A percentile compares a stretch with the other conserved stretches of the same genome.
Evolutionary conservation across 2,113 vertebrate genomes (phyloP).

Genomic region (Seriola rivoliana): DNA sequence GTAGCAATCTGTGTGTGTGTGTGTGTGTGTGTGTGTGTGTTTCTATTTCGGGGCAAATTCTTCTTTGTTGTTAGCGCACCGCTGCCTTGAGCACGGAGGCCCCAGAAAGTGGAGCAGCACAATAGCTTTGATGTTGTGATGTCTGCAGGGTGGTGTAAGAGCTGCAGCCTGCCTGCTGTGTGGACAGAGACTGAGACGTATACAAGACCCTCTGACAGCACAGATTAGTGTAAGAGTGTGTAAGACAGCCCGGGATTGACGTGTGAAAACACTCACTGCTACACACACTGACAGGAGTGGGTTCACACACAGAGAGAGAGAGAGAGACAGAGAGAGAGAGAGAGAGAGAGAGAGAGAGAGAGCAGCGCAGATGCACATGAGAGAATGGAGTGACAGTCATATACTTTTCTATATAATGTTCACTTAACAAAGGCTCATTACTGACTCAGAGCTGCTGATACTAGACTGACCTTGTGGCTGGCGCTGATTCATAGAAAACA

Average conservation of each 20-base stretch:
- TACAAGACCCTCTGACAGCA: slow-evolving; percentile 38
- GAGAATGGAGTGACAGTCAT: neutral
- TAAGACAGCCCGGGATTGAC: slow-evolving; percentile 9
- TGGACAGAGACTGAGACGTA: slow-evolving; percentile 25
- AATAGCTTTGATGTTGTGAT: slow-evolving; percentile 66
- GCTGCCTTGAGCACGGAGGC: slow-evolving; percentile 63
- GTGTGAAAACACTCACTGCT: slow-evolving; percentile 15
- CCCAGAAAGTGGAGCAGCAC: slow-evolving; percentile 70
- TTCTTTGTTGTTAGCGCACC: slow-evolving; percentile 60
- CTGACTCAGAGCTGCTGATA: slow-evolving; percentile 7
- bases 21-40: neutral
- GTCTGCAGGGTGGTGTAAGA: slow-evolving; percentile 52
- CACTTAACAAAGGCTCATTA: neutral
- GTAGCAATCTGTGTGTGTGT: neutral
- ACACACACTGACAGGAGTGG: neutral
- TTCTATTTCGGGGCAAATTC: slow-evolving; percentile 62
- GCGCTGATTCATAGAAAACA: slow-evolving; percentile 25
- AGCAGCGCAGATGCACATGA: neutral
- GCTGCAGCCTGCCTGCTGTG: slow-evolving; percentile 24
- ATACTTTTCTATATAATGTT: neutral
- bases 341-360: neutral
- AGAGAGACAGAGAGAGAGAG: neutral
- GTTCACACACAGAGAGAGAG: neutral
- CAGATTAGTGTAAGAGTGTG: slow-evolving; percentile 41
- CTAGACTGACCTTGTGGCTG: neutral